phyloP scores from a whole-genome alignment of 2,888 invertebrate species.

The Choreutis nemorana region DNA sequence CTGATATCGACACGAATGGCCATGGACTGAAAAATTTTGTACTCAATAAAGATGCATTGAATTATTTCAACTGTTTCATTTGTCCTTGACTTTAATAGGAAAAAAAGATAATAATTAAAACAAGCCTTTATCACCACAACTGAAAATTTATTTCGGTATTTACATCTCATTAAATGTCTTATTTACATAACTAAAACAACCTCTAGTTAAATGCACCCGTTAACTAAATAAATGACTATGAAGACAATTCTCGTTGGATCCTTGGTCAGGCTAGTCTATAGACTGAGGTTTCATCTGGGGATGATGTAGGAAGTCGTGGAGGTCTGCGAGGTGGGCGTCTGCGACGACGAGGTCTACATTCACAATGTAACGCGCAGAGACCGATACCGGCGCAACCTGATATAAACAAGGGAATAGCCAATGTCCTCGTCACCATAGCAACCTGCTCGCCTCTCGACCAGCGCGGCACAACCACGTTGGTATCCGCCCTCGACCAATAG shows the following conservation, averaged over 20 bases:
- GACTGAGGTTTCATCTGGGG: constrained; percentile 61
- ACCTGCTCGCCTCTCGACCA: constrained; percentile 86
- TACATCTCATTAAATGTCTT: too few relatives aligned
- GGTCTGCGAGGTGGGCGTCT: constrained; percentile 71
- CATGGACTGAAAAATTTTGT: constrained; percentile 34
- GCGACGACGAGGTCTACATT: constrained; percentile 78
- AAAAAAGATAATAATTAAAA: constrained; percentile 40
- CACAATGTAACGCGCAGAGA: constrained; percentile 87
- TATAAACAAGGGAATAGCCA: constrained; percentile 84
- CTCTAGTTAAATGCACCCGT: not conserved
- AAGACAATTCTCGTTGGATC: not conserved
- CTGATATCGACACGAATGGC: constrained; percentile 14
- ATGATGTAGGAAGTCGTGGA: constrained; percentile 65
- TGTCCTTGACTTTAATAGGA: too few relatives aligned
- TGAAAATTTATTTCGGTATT: not conserved
- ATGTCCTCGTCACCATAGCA: constrained; percentile 82
- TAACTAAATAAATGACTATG: not conserved
- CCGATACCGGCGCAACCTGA: constrained; percentile 86
- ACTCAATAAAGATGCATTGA: too few relatives aligned
- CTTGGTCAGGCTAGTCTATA: constrained; percentile 41
- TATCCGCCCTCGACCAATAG: constrained; percentile 79
- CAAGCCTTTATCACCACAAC: constrained; percentile 20
- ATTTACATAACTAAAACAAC: not conserved
- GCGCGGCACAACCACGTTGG: constrained; percentile 81
- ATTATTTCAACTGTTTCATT: too few relatives aligned